These are phyloP conservation scores for Scrobipalpa atriplicella DNA, from an alignment of 2,888 invertebrate species.

Conservation along the genomic window DNA sequence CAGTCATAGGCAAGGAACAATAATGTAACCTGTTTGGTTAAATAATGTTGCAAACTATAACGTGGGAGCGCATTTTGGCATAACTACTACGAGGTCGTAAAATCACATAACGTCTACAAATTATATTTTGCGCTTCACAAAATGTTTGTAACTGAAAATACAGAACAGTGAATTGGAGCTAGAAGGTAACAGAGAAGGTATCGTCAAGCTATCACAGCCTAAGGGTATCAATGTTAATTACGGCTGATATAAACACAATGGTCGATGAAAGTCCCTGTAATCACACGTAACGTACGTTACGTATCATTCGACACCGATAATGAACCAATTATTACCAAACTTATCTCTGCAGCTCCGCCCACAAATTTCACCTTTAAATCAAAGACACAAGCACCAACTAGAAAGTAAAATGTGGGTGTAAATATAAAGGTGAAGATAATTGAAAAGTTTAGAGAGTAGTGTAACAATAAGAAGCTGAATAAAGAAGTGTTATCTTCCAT, in stretches of 20 bases:
- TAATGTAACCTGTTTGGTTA: not conserved
- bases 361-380: constrained; percentile 24
- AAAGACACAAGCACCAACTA: not conserved
- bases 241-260: constrained; percentile 24
- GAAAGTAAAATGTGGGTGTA: constrained; percentile 18
- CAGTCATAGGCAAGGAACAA: not conserved
- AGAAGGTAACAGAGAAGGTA: not conserved
- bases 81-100: too few relatives aligned
- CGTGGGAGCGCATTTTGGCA: too few relatives aligned
- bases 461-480: constrained; percentile 22
- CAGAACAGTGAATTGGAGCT: not conserved
- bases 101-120: too few relatives aligned
- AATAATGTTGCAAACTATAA: not conserved
- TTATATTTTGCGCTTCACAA: too few relatives aligned
- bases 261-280: constrained; percentile 28
- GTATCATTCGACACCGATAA: constrained; percentile 30
- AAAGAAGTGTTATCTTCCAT: constrained; percentile 23
- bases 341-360: constrained; percentile 9
- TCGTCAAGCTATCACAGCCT: not conserved
- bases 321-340: constrained; percentile 23
- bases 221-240: constrained; percentile 27
- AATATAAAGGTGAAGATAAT: constrained; percentile 22
- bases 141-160: too few relatives aligned
- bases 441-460: constrained; percentile 28
- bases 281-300: constrained; percentile 30